Base-by-base conservation (phyloP, 2,888 invertebrate genomes). In the Aromia moschata region DNA sequence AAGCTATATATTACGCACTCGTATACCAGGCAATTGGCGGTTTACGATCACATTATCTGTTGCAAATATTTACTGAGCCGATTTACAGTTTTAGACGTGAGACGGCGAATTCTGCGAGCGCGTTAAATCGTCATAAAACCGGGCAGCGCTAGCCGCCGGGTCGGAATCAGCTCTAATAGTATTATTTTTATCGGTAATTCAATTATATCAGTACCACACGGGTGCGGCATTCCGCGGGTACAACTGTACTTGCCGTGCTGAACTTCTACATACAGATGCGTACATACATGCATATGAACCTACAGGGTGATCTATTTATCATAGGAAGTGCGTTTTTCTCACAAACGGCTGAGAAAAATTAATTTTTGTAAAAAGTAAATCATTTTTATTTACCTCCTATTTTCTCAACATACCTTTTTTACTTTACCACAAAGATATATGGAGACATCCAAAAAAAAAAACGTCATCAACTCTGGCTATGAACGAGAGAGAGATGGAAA, bases 191-290 rank as follows among this genome's bases (percentile, higher is more conserved):
- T 49, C 37, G 25, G 49, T 49, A 25, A 49, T 49, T 49, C 12
- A 49, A 38, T 37, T 49, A 49, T 49, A n/a, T n/a, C 38, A 25
- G 37, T 49, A 15, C 25, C 18, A 37, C 15, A 25, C 25, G 18
- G n/a, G 10, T 20, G 14, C 38, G 15, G 11, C 5, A 44, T 33
- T n/a, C n/a, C 25, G 43, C 38, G 17, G 11, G 46, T 47, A 15
- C 49, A 38, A n/a, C 14, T 49, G 49, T 38, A 49, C 49, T 49
- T 30, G 20, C 5, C 20, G 7, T 44, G 47, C 54, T 57, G 56
- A 57, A 53, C 60, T 60, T 44, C 53, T 45, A 40, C 16, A 33
- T 33, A 2, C 2, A 33, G 2, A 5, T 33, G 3, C 33, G 33
- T 33, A n/a, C 11, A 7, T 33, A 33, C 3, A 2, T 33, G n/a